Conservation (phyloP, 2,888 invertebrate genomes). For the Tanypteryx hageni region DNA sequence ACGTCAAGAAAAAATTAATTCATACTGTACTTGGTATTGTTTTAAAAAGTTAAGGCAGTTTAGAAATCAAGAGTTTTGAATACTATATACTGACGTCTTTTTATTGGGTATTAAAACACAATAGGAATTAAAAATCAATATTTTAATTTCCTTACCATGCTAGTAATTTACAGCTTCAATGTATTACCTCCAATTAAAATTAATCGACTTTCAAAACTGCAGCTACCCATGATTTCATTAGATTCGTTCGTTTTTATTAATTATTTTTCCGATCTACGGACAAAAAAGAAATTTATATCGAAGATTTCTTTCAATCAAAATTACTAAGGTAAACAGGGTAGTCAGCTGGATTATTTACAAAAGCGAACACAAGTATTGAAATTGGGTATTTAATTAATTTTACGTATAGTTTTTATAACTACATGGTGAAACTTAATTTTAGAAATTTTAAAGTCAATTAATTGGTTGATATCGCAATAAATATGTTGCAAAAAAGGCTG, state of each 20-base stretch:
- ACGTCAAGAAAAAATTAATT: too few species aligned
- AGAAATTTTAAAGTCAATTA: background rate
- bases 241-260: background rate
- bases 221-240: background rate
- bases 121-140: background rate
- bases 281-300: background rate
- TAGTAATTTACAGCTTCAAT: background rate
- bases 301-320: background rate
- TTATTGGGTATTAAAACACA: background rate
- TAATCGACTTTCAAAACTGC: background rate
- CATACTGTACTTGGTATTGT: too few species aligned
- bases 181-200: background rate
- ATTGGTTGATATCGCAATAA: background rate
- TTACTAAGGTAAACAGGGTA: background rate
- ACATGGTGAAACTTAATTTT: background rate
- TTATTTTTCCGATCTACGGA: background rate
- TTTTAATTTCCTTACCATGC: background rate
- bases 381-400: background rate
- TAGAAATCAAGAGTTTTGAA: background rate
- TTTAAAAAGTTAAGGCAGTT: background rate
- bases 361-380: background rate
- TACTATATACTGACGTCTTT: background rate
- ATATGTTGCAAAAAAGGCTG: background rate
- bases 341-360: slow-evolving; percentile 2
- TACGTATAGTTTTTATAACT: background rate